These are phyloP conservation scores for Dynastes grantii DNA, from an alignment of 2,888 invertebrate genomes.

Conservation along the genomic window DNA sequence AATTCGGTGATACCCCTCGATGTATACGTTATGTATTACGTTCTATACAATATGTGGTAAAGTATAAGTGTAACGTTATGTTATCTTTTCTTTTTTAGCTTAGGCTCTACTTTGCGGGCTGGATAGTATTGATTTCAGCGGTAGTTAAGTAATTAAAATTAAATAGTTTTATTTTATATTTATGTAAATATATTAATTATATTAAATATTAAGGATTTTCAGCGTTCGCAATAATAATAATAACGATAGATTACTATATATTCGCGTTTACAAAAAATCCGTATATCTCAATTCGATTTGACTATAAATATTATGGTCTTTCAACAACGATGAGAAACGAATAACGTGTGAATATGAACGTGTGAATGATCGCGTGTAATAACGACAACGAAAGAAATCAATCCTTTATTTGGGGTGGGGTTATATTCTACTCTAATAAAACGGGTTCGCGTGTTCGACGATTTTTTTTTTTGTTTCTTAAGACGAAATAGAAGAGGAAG, in stretches of 20 bases:
- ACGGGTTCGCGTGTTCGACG: slow-evolving; percentile 14
- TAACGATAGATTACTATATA: neutral
- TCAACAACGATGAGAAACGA: neutral
- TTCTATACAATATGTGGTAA: no score
- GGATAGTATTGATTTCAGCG: neutral
- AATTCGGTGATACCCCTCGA: neutral
- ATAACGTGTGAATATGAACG: slow-evolving; percentile 6
- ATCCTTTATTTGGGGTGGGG: neutral
- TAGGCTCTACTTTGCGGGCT: slow-evolving; percentile 20
- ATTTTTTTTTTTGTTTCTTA: slow-evolving; percentile 19
- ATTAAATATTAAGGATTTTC: neutral
- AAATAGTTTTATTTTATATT: slow-evolving; percentile 19
- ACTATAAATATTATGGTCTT: neutral
- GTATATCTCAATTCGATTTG: neutral
- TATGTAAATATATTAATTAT: neutral
- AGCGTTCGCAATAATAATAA: slow-evolving; percentile 2
- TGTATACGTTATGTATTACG: neutral
- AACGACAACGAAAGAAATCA: slow-evolving; percentile 17
- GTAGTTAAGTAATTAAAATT: slow-evolving; percentile 21
- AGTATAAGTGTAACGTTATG: neutral
- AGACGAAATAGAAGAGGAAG: slow-evolving; percentile 48
- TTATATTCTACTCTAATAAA: slow-evolving; percentile 29
- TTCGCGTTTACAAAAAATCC: slow-evolving; percentile 9
- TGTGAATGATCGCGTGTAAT: neutral
- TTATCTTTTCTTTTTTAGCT: slow-evolving; percentile 1